Percentiles rank a stretch among this genome's conserved stretches.
Evolutionary conservation across 2,113 vertebrate species (phyloP).

Genomic region (Phaetusa simplex): DNA sequence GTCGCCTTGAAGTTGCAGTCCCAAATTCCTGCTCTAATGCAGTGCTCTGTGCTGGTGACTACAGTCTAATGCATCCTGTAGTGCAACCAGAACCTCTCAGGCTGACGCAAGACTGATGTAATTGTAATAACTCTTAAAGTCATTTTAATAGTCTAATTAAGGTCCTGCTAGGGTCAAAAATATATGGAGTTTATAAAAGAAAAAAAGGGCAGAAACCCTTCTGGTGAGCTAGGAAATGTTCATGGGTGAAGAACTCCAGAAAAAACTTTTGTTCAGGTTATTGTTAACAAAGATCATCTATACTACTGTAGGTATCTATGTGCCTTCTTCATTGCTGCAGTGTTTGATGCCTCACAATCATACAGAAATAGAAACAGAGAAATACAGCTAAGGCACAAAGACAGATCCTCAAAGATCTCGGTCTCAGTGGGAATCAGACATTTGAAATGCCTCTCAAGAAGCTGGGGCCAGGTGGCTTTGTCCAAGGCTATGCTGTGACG

Average conservation of each 20-base stretch:
- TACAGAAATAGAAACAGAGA: neutral
- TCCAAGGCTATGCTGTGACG: neutral
- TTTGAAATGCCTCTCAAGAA: neutral
- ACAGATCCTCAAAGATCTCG: neutral
- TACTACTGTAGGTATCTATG: neutral
- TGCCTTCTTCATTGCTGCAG: neutral
- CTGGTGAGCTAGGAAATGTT: neutral
- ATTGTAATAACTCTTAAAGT: neutral
- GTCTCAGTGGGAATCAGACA: neutral
- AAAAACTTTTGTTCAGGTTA: neutral
- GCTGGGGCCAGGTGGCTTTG: neutral
- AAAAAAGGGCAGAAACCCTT: neutral
- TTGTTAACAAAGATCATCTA: neutral
- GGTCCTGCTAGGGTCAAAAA: neutral
- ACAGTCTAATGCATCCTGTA: neutral
- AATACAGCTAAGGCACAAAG: neutral
- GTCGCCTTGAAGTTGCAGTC: neutral
- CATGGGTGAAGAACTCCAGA: neutral
- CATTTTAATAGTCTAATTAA: neutral
- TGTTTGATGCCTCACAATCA: neutral
- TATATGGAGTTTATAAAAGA: neutral
- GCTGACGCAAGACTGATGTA: neutral
- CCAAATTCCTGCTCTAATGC: neutral
- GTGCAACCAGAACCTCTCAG: neutral
- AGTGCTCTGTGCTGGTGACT: neutral